These are phyloP conservation scores for Amitus sp. DNA, from an alignment of 2,888 invertebrate species.

Conservation along the genomic window DNA sequence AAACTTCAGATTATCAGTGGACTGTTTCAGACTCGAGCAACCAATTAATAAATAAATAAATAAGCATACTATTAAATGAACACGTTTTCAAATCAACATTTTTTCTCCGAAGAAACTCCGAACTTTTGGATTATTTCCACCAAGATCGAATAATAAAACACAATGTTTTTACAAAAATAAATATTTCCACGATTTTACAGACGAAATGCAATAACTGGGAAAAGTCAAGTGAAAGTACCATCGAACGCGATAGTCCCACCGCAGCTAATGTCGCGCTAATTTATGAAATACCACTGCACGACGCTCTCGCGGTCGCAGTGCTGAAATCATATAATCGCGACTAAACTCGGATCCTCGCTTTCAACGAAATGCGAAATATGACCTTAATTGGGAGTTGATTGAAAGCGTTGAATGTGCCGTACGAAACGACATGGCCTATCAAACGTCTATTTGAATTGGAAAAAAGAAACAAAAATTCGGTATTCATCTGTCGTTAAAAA, in stretches of 20 bases:
- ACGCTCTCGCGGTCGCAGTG: background rate
- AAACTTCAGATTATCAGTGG: no score
- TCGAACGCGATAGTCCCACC: constrained; percentile 9
- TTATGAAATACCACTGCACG: constrained; percentile 21
- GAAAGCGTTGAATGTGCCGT: constrained; percentile 40
- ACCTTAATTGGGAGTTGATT: constrained; percentile 50
- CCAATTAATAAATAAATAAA: no score
- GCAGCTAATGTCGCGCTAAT: constrained; percentile 18
- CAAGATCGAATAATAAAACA: no score
- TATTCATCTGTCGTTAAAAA: background rate
- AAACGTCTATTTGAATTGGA: constrained; percentile 10
- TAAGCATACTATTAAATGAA: no score
- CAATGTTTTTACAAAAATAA: no score
- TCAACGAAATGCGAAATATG: constrained; percentile 24
- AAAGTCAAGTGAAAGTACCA: constrained; percentile 11
- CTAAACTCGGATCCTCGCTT: constrained; percentile 19
- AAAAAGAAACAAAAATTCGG: background rate
- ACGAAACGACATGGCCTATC: constrained; percentile 13
- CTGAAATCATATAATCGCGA: constrained; percentile 15
- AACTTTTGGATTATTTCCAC: no score
- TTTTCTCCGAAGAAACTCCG: no score
- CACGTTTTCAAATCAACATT: no score
- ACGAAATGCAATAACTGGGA: constrained; percentile 2
- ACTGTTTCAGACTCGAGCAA: no score
- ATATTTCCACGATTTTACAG: background rate